Base-by-base conservation (phyloP, 2,797 vertebrate species). In the Typhlichthys eigenmanni region DNA sequence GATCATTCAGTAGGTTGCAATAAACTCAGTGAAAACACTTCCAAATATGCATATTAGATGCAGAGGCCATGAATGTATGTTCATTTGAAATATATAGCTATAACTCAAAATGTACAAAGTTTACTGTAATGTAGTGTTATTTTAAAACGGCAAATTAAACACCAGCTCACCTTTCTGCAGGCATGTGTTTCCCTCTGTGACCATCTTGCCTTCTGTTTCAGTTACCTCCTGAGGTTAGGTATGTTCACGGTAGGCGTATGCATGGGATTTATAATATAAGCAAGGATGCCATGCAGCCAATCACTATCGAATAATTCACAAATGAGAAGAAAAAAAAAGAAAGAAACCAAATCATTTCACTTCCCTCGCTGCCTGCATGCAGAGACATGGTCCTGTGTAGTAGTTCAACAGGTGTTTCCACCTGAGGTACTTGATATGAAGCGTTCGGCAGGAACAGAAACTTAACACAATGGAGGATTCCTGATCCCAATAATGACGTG, bases 251-350 rank as follows among this genome's bases (percentile, higher is more conserved):
- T 57, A 9, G 14, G 38, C 5, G n/a, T 56, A 1, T 8, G 45
- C 48, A 29, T 34, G 50, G n/a, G 45, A 47, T 85, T 87, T 87
- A 85, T 88, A 79, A 1, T 88, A 78, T 49, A 1, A 0, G 2
- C 1, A 48, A 63, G 13, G 9, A 14, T 48, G 24, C 47, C 46
- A 0, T 3, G 14, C 62, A 68, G 54, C 76, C 83, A 83, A 82
- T 87, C 72, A 78, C 5, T 68, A 47, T 12, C 0, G 13, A 29
- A 14, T 1, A 8, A n/a, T 57, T 19, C 55, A 48, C 47, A 43
- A 29, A 29, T 29, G 24, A 29, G 24, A 29, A 29, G 24, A 29
- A 7, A 46, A 52, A 71, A 73, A 70, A 50, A 19, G 29, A 71
- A 13, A 72, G 48, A 56, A 1, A 29, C 14, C 60, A n/a, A 16